phyloP scores from a whole-genome alignment of 2,113 vertebrate species.

The Acanthochromis polyacanthus region DNA sequence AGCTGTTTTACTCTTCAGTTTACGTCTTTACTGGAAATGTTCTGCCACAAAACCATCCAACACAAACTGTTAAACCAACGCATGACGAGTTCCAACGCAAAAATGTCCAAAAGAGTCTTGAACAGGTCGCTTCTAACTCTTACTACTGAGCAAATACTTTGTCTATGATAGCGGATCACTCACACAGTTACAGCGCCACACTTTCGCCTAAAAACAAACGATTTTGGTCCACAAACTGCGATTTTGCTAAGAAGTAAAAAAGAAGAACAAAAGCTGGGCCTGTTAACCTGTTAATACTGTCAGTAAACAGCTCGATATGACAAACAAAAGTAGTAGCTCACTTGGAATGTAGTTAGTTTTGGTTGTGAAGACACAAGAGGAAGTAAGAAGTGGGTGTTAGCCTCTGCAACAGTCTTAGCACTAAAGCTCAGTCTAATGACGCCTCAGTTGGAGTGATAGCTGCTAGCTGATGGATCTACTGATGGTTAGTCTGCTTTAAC shows the following conservation, averaged over 20 bases:
- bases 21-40: slow-evolving; percentile 16
- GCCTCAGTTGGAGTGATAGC: slow-evolving; percentile 17
- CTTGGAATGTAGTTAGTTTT: slow-evolving; percentile 74
- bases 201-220: slow-evolving; percentile 5
- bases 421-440: slow-evolving; percentile 29
- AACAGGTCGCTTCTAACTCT: background rate
- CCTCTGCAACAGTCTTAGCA: slow-evolving; percentile 26
- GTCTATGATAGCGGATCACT: slow-evolving; percentile 22
- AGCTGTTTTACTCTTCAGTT: slow-evolving; percentile 20
- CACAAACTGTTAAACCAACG: background rate
- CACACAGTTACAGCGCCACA: slow-evolving; percentile 42
- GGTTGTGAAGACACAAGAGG: slow-evolving; percentile 57
- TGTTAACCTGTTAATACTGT: slow-evolving; percentile 48
- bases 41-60: background rate
- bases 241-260: slow-evolving; percentile 4
- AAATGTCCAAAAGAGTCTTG: slow-evolving; percentile 13
- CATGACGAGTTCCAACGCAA: slow-evolving; percentile 3
- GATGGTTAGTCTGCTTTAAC: slow-evolving; percentile 21
- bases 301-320: slow-evolving; percentile 31
- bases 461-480: slow-evolving; percentile 25
- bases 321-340: slow-evolving; percentile 29
- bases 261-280: slow-evolving; percentile 5
- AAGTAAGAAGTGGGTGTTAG: slow-evolving; percentile 41
- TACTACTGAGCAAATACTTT: slow-evolving; percentile 7
- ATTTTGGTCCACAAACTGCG: slow-evolving; percentile 60